These are phyloP conservation scores for Deilephila porcellus DNA, from an alignment of 2,888 invertebrate genomes.

Conservation along the genomic window DNA sequence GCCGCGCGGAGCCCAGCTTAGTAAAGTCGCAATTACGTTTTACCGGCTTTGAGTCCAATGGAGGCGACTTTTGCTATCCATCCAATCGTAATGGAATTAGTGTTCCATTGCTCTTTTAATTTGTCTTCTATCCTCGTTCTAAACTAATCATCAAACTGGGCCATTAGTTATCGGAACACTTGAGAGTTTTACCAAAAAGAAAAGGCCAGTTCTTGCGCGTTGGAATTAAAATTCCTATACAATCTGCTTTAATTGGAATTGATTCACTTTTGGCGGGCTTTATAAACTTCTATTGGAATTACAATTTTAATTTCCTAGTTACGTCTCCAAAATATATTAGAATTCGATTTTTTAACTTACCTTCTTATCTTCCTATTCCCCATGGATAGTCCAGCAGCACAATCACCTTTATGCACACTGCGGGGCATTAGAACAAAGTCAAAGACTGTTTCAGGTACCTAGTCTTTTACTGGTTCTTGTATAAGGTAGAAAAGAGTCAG, in stretches of 20 bases:
- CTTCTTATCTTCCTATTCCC: too few relatives aligned
- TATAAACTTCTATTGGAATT: background rate
- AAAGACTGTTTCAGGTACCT: too few relatives aligned
- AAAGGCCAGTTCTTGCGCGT: background rate
- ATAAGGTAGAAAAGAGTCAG: too few relatives aligned
- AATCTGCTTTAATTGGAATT: background rate
- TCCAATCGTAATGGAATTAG: conserved; percentile 84
- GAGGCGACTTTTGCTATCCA: conserved; percentile 82
- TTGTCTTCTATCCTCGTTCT: conserved; percentile 75
- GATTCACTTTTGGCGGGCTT: background rate
- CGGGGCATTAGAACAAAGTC: too few relatives aligned
- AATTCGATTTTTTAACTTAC: background rate
- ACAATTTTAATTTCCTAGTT: background rate
- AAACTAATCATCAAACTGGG: conserved; percentile 62
- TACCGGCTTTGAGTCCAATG: conserved; percentile 81
- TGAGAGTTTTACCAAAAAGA: conserved; percentile 33
- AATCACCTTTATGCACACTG: too few relatives aligned
- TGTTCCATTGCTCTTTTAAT: conserved; percentile 82
- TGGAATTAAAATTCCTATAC: background rate
- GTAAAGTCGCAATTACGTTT: conserved; percentile 84
- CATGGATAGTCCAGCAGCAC: too few relatives aligned
- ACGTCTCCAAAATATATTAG: background rate
- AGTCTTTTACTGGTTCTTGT: too few relatives aligned
- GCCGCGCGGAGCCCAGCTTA: conserved; percentile 81
- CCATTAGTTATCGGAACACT: conserved; percentile 25